Percentiles rank a stretch among this genome's conserved stretches.
Conservation (phyloP, 1,140 invertebrate genomes). For the Bradysia coprophila region DNA sequence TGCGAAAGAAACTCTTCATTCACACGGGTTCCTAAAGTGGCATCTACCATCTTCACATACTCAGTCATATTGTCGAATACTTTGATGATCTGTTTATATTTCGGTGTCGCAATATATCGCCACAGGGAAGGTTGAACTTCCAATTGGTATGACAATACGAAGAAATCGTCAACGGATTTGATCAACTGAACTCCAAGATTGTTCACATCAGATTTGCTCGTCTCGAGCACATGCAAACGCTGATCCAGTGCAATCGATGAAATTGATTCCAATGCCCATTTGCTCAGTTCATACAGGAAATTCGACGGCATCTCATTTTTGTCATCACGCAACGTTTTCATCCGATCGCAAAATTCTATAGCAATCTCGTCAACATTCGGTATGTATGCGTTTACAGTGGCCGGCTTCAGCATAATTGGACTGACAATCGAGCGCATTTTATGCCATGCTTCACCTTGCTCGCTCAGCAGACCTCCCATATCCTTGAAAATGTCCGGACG, state of each 20-base stretch:
- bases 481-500: constrained; percentile 13
- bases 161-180: constrained; percentile 35
- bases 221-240: constrained; percentile 21
- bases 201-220: background rate
- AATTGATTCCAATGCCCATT: constrained; percentile 50
- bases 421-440: constrained; percentile 16
- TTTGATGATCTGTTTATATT: constrained; percentile 32
- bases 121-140: constrained; percentile 42
- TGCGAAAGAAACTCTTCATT: background rate
- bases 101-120: constrained; percentile 33
- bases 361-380: constrained; percentile 13
- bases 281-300: constrained; percentile 41
- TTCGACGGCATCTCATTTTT: constrained; percentile 30
- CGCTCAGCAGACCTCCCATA: constrained; percentile 10
- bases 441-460: constrained; percentile 16
- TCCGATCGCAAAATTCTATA: constrained; percentile 20
- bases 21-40: too few species aligned
- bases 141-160: constrained; percentile 33
- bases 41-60: background rate
- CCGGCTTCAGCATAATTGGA: constrained; percentile 16
- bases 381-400: constrained; percentile 15
- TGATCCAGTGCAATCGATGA: constrained; percentile 44
- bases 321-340: constrained; percentile 28
- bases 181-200: constrained; percentile 33
- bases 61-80: constrained; percentile 20